Conservation (phyloP, 1,140 invertebrate species). For the Galendromus occidentalis region DNA sequence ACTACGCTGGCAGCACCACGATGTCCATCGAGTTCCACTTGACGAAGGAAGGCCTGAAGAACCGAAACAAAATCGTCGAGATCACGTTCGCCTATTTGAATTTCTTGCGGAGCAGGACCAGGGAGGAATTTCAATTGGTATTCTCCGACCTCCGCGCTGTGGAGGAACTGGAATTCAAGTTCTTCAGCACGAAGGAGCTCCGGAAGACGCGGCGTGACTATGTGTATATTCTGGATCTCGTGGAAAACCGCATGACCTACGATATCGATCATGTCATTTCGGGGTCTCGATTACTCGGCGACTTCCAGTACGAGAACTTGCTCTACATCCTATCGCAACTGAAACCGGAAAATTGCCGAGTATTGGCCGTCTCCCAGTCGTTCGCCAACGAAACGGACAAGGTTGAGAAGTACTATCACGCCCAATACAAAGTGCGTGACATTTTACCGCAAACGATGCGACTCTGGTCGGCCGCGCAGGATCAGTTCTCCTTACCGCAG, state of each 20-base stretch:
- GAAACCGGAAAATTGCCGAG: not conserved
- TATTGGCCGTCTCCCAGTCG: not conserved
- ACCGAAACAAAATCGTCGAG: not conserved
- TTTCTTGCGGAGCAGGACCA: not conserved
- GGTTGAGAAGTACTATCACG: not conserved
- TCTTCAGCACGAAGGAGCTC: not conserved
- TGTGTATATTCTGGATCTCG: conserved; percentile 1
- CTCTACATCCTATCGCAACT: not conserved
- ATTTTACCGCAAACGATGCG: not conserved
- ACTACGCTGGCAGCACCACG: not conserved
- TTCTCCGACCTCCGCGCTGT: not conserved
- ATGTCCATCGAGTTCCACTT: conserved; percentile 1
- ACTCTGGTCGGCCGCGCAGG: not conserved
- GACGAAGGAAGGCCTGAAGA: not conserved
- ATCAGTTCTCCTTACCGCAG: not conserved
- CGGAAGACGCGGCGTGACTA: not conserved
- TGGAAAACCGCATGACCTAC: conserved; percentile 4
- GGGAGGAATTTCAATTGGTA: not conserved
- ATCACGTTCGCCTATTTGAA: not conserved
- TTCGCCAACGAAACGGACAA: not conserved
- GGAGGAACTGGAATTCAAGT: conserved; percentile 3
- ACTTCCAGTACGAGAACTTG: not conserved
- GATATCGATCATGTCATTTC: conserved; percentile 3
- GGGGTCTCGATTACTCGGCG: not conserved
- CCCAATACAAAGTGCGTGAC: not conserved